Evolutionary conservation across 2,888 invertebrate genomes (phyloP).

Genomic region (Pachymerium ferrugineum): DNA sequence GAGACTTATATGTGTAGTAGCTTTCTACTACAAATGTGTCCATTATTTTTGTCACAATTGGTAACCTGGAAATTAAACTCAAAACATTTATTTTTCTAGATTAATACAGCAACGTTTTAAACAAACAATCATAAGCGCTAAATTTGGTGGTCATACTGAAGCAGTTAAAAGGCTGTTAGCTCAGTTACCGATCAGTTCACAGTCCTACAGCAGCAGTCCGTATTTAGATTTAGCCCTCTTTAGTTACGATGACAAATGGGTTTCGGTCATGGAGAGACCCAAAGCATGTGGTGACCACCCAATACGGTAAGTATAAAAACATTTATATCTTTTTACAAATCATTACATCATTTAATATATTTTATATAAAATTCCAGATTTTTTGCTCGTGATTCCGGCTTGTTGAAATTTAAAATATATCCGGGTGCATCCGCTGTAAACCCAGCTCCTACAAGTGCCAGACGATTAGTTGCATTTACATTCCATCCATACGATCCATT

Average conservation of each 20-base stretch:
- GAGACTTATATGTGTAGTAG: too few species aligned
- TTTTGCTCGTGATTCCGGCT: slow-evolving; percentile 72
- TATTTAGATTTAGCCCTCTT: slow-evolving; percentile 87
- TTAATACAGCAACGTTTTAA: slow-evolving; percentile 68
- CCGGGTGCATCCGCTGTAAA: slow-evolving; percentile 60
- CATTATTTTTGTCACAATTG: too few species aligned
- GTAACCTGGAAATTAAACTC: too few species aligned
- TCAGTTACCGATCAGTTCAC: slow-evolving; percentile 88
- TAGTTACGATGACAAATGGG: slow-evolving; percentile 92
- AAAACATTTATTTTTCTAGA: slow-evolving; percentile 42
- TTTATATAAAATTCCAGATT: slow-evolving; percentile 65
- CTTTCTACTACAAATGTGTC: too few species aligned
- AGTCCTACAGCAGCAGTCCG: slow-evolving; percentile 87
- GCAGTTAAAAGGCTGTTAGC: slow-evolving; percentile 82
- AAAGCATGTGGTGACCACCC: slow-evolving; percentile 89
- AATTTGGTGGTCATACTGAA: slow-evolving; percentile 82
- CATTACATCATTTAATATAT: not conserved
- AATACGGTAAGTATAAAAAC: slow-evolving; percentile 60
- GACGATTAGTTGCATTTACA: slow-evolving; percentile 85
- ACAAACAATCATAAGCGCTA: slow-evolving; percentile 81
- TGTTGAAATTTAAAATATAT: slow-evolving; percentile 70
- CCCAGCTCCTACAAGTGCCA: slow-evolving; percentile 56
- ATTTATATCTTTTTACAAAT: not conserved
- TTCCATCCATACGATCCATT: slow-evolving; percentile 96
- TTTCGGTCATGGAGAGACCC: slow-evolving; percentile 90